Percentiles rank a stretch among this genome's conserved stretches.
Conservation (phyloP, 2,888 invertebrate genomes). For the Eilema griseolum region DNA sequence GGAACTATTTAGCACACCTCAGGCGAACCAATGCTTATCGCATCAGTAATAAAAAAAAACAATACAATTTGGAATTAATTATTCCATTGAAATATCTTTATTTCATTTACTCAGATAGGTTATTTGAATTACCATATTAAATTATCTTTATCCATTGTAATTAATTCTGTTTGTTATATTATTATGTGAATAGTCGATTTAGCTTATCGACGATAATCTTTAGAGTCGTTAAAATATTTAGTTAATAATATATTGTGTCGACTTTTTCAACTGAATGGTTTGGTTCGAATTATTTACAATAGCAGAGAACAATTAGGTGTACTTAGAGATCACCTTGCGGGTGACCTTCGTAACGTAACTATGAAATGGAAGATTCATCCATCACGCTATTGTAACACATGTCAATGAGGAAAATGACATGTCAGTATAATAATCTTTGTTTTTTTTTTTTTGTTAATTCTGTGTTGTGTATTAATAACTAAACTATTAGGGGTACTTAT, state of each 20-base stretch:
- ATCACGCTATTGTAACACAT: slow-evolving; percentile 8
- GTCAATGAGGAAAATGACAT: slow-evolving; percentile 16
- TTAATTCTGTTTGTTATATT: slow-evolving; percentile 1
- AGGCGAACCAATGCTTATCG: background rate
- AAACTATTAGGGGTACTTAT: background rate
- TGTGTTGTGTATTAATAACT: background rate
- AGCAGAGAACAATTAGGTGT: background rate
- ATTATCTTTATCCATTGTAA: slow-evolving; percentile 1
- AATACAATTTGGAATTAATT: slow-evolving; percentile 3
- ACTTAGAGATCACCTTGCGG: slow-evolving; percentile 16
- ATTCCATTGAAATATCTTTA: background rate
- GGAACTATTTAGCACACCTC: background rate
- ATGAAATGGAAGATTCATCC: slow-evolving; percentile 16
- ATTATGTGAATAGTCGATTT: background rate
- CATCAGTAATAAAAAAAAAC: background rate
- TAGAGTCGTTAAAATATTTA: slow-evolving; percentile 2
- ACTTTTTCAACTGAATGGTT: background rate
- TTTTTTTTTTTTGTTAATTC: slow-evolving; percentile 11
- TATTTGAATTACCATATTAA: background rate
- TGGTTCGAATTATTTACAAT: background rate
- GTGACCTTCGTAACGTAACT: slow-evolving; percentile 12
- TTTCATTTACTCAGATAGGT: background rate
- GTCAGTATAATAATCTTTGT: background rate
- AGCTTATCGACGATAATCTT: slow-evolving; percentile 5
- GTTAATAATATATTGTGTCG: background rate